Percentiles rank a stretch among this genome's conserved stretches.
Conservation (phyloP, 2,888 invertebrate genomes). For the Euspilapteryx auroguttella region DNA sequence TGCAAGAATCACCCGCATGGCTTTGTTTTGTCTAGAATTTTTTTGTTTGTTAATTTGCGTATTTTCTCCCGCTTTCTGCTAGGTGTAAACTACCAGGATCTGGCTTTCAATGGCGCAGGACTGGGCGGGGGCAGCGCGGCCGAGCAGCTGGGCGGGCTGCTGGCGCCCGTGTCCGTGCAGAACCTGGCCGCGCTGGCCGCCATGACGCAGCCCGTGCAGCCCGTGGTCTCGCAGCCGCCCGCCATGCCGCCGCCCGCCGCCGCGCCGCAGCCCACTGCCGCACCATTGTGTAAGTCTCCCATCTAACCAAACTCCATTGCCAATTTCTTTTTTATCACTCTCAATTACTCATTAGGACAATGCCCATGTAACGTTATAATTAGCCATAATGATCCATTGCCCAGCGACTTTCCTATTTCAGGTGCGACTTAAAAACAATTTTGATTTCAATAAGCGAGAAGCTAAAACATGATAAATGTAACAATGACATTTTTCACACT, state of each 20-base stretch:
- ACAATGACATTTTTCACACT: conserved; percentile 59
- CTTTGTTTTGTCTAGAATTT: conserved; percentile 4
- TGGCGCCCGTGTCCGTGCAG: conserved; percentile 86
- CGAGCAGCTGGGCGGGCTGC: conserved; percentile 85
- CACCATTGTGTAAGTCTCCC: conserved; percentile 42
- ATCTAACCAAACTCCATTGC: background rate
- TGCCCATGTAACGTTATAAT: conserved; percentile 24
- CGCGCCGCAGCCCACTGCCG: conserved; percentile 28
- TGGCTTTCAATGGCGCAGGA: conserved; percentile 57
- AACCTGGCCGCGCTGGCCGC: conserved; percentile 89
- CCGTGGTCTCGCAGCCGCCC: conserved; percentile 55
- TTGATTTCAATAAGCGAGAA: conserved; percentile 14
- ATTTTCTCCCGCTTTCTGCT: conserved; percentile 11
- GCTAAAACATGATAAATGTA: conserved; percentile 38
- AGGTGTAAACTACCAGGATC: conserved; percentile 58
- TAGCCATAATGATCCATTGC: conserved; percentile 38
- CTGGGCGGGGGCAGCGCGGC: conserved; percentile 66
- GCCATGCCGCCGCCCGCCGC: conserved; percentile 43
- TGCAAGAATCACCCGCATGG: no score
- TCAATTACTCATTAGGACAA: conserved; percentile 21
- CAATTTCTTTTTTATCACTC: conserved; percentile 5
- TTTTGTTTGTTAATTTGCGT: conserved; percentile 4
- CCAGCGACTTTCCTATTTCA: conserved; percentile 56
- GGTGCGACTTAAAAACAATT: conserved; percentile 41
- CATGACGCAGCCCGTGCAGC: conserved; percentile 69